These are phyloP conservation scores for Umimayanthus kanabou DNA, from an alignment of 92 coral and sea anemone species.

Conservation along the genomic window DNA sequence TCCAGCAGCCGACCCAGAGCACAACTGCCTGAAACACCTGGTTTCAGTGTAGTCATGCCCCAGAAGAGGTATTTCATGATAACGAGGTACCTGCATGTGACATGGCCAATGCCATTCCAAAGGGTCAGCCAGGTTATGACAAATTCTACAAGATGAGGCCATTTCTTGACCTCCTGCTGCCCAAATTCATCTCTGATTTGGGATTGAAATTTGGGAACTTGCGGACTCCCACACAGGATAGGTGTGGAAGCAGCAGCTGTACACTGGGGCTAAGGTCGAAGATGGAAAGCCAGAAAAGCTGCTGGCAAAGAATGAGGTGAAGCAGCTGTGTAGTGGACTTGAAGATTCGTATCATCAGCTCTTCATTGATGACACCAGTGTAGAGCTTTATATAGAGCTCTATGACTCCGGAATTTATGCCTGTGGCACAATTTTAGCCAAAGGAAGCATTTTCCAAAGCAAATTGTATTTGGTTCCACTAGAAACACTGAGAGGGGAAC, in stretches of 20 bases:
- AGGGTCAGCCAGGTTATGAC: conserved; percentile 48
- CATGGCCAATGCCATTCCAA: conserved; percentile 29
- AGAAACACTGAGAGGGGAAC: no score
- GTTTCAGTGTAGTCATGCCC: conserved; percentile 38
- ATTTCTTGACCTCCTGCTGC: conserved; percentile 28
- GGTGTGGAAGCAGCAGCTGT: not conserved
- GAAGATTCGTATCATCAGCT: not conserved
- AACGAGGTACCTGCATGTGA: conserved; percentile 56
- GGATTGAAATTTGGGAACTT: not conserved
- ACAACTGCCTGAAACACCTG: conserved; percentile 34
- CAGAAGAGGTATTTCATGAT: conserved; percentile 46
- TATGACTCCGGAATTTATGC: not conserved
- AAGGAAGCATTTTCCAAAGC: conserved; percentile 4
- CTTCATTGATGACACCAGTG: conserved; percentile 9
- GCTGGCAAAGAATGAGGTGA: not conserved
- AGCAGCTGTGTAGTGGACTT: not conserved
- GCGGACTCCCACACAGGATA: not conserved
- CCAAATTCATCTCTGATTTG: not conserved
- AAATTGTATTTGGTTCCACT: not conserved
- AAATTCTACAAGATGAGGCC: conserved; percentile 46
- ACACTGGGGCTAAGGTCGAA: not conserved
- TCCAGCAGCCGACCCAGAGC: no score
- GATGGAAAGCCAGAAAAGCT: not conserved
- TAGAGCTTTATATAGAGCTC: not conserved
- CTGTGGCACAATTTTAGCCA: not conserved